These are phyloP conservation scores for Villa cingulata DNA, from an alignment of 2,888 invertebrate species.

Conservation along the genomic window DNA sequence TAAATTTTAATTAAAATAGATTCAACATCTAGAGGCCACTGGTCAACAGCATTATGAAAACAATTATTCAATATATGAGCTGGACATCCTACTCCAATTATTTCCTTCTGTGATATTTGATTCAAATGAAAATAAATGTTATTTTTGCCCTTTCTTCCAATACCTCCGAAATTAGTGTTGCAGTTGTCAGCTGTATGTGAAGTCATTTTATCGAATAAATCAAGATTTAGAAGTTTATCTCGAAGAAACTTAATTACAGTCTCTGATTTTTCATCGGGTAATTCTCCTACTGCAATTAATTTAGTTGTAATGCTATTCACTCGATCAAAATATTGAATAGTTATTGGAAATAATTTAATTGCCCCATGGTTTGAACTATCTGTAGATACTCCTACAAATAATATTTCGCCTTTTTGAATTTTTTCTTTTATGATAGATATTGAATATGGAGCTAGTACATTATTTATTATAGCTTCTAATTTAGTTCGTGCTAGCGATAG, in stretches of 20 bases:
- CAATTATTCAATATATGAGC: constrained; percentile 10
- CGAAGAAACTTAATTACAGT: not conserved
- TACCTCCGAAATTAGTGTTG: constrained; percentile 10
- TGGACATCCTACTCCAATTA: constrained; percentile 10
- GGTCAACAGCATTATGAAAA: constrained; percentile 10
- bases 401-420: no score
- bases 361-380: not conserved
- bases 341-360: not conserved
- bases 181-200: constrained; percentile 6
- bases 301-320: not conserved
- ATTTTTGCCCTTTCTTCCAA: not conserved
- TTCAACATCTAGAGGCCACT: constrained; percentile 7
- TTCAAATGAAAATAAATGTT: constrained; percentile 8
- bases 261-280: not conserved
- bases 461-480: not conserved
- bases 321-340: not conserved
- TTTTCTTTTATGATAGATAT: not conserved
- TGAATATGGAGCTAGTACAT: not conserved
- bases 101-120: not conserved
- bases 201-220: not conserved
- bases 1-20: constrained; percentile 5
- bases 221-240: no score
- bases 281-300: not conserved
- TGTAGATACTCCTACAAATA: not conserved
- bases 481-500: not conserved